These are phyloP conservation scores for Prolemur simus DNA, from an alignment of 2,113 vertebrate genomes.

Conservation along the genomic window DNA sequence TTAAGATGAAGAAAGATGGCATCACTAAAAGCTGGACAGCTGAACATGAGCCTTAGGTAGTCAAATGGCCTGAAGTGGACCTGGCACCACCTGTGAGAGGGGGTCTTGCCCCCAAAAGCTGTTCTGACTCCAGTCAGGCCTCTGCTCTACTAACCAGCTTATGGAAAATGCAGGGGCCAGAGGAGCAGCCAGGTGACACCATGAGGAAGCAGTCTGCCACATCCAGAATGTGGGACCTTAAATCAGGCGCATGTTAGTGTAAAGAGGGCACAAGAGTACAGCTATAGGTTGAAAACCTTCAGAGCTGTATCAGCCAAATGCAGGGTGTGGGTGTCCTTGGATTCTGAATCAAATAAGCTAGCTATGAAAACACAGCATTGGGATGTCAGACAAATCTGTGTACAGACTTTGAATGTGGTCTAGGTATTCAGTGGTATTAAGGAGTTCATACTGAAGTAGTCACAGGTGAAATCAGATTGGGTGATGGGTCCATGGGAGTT, in stretches of 20 bases:
- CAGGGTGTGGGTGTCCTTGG: neutral
- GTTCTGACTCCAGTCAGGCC: neutral
- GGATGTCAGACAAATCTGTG: neutral
- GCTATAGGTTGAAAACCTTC: neutral
- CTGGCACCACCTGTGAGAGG: neutral
- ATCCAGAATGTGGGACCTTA: neutral
- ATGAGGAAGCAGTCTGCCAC: too few relatives aligned
- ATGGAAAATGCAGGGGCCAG: neutral
- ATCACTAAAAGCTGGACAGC: neutral
- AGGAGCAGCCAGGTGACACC: neutral
- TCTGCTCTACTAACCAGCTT: neutral
- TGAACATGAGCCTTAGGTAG: neutral
- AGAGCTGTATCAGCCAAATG: too few relatives aligned
- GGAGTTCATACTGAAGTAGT: neutral
- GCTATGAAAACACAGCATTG: neutral
- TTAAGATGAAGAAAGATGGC: neutral
- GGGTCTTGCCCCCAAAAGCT: neutral
- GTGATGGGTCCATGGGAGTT: accelerated
- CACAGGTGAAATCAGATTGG: neutral
- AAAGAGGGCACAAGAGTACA: neutral
- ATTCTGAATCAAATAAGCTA: neutral
- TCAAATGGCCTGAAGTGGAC: neutral
- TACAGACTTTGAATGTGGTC: neutral
- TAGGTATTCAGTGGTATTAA: neutral
- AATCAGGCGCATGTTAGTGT: neutral